Conservation (phyloP, 2,113 vertebrate species). For the Apeltes quadracus region DNA sequence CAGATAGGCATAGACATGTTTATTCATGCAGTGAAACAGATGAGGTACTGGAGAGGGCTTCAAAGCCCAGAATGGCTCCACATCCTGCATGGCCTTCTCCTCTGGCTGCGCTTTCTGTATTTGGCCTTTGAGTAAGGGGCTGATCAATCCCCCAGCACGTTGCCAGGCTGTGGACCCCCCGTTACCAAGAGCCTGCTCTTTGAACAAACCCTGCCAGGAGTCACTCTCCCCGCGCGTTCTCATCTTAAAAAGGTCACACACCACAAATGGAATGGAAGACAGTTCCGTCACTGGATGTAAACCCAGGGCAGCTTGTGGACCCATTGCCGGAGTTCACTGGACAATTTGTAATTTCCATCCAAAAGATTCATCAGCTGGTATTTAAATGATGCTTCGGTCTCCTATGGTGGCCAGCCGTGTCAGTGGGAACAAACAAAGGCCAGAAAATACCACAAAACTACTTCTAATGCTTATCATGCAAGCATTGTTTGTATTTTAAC, state of each 20-base stretch:
- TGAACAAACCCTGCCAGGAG: slow-evolving; percentile 77
- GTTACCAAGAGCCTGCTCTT: slow-evolving; percentile 75
- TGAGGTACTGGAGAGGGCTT: slow-evolving; percentile 70
- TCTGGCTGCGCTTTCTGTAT: slow-evolving; percentile 66
- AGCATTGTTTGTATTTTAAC: slow-evolving; percentile 3
- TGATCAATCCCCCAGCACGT: slow-evolving; percentile 79
- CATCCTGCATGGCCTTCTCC: slow-evolving; percentile 75
- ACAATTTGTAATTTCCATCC: slow-evolving; percentile 8
- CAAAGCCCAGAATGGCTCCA: slow-evolving; percentile 66
- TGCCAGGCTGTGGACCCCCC: slow-evolving; percentile 68
- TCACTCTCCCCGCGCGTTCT: slow-evolving; percentile 74
- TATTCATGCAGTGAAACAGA: slow-evolving; percentile 72
- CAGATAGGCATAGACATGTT: slow-evolving; percentile 59
- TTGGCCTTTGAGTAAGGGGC: slow-evolving; percentile 79
- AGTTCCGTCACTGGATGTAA: slow-evolving; percentile 58
- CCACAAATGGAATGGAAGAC: slow-evolving; percentile 74
- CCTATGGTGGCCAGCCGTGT: neutral
- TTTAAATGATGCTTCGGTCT: slow-evolving; percentile 24
- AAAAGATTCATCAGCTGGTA: slow-evolving; percentile 16
- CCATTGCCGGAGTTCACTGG: slow-evolving; percentile 27
- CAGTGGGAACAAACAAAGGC: slow-evolving; percentile 15
- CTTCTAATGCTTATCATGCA: neutral
- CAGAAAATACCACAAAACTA: neutral
- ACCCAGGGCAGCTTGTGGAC: slow-evolving; percentile 37
- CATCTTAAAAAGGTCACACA: slow-evolving; percentile 79